phyloP scores from a whole-genome alignment of 2,888 invertebrate genomes.

The Adelognathus sp. region DNA sequence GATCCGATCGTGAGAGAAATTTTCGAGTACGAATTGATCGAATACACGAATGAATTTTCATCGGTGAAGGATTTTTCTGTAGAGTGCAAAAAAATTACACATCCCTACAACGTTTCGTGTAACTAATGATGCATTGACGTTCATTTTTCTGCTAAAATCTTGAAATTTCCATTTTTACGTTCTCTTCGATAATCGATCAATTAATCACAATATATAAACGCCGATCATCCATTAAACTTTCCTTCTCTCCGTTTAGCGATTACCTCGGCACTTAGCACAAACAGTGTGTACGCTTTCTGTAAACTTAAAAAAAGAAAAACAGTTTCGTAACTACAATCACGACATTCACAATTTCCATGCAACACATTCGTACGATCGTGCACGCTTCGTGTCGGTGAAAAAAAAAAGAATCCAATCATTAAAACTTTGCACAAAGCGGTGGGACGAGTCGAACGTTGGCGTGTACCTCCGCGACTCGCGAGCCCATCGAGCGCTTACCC shows the following conservation, averaged over 20 bases:
- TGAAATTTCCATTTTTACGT: neutral
- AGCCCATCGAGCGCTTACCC: slow-evolving; percentile 22
- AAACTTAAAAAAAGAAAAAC: neutral
- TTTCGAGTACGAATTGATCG: neutral
- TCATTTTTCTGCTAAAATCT: neutral
- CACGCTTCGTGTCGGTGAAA: neutral
- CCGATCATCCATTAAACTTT: slow-evolving; percentile 2
- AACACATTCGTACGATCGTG: neutral
- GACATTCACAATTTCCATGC: slow-evolving; percentile 1
- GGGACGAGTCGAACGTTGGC: neutral
- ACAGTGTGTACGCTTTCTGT: neutral
- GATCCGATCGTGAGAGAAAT: neutral
- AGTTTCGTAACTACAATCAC: neutral
- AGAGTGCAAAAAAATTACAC: neutral
- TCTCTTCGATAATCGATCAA: neutral
- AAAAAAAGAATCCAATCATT: neutral
- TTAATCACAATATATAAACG: neutral
- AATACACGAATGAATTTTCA: neutral
- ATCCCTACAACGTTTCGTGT: neutral
- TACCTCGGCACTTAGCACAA: neutral
- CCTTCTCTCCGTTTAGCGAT: neutral
- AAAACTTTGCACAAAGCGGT: neutral
- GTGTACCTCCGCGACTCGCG: neutral
- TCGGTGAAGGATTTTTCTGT: neutral
- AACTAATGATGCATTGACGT: neutral